Conservation (phyloP, 2,113 vertebrate species). For the Athene cunicularia region DNA sequence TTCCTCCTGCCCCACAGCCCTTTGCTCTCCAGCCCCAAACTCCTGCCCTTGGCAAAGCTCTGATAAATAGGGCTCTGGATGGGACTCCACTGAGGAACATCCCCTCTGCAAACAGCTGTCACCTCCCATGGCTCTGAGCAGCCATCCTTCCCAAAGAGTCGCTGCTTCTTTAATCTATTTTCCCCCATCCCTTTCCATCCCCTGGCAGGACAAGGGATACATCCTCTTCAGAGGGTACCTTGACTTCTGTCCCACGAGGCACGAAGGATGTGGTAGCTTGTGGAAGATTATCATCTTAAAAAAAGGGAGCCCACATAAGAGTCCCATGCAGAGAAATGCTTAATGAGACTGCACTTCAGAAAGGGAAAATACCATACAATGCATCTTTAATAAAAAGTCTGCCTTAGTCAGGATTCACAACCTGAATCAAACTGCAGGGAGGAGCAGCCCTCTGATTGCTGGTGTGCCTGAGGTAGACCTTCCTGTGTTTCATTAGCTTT, state of each 20-base stretch:
- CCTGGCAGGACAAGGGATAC: neutral
- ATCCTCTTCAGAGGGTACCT: neutral
- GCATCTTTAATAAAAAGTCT: neutral
- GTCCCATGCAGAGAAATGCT: neutral
- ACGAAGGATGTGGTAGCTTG: neutral
- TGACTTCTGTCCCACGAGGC: neutral
- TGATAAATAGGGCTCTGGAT: neutral
- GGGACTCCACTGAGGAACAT: accelerated
- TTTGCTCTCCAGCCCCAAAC: neutral
- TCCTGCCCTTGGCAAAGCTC: neutral
- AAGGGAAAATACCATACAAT: neutral
- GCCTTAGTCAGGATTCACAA: neutral
- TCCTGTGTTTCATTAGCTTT: neutral
- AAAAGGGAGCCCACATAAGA: neutral
- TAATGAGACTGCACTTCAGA: neutral
- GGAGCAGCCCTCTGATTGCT: neutral
- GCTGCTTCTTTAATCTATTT: neutral
- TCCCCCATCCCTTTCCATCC: neutral
- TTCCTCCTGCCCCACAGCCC: neutral
- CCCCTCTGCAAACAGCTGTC: neutral
- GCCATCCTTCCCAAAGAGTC: neutral
- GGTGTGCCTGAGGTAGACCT: neutral
- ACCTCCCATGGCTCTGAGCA: neutral
- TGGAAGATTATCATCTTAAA: neutral
- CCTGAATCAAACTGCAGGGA: neutral